These are phyloP conservation scores for Limnephilus marmoratus DNA, from an alignment of 2,888 invertebrate genomes.

Conservation along the genomic window DNA sequence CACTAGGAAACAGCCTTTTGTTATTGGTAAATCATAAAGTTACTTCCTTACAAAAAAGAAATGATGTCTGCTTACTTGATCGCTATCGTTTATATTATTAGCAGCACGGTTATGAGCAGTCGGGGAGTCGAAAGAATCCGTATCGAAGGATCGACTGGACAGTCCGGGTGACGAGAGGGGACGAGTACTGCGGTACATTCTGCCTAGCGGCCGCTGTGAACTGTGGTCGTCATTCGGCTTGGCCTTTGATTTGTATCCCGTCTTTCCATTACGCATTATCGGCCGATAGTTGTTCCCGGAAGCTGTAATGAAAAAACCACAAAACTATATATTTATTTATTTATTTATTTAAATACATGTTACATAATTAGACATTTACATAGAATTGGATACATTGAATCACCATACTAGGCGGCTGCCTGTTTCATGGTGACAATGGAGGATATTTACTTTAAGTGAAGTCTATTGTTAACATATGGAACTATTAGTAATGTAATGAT, in stretches of 20 bases:
- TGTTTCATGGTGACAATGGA: no score
- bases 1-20: no score
- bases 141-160: slow-evolving; percentile 50
- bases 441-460: no score
- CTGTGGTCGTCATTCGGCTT: slow-evolving; percentile 35
- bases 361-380: no score
- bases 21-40: no score
- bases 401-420: no score
- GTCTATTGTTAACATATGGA: no score
- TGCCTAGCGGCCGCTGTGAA: slow-evolving; percentile 32
- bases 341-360: no score
- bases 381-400: no score
- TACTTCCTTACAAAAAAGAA: background rate
- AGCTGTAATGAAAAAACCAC: slow-evolving; percentile 35
- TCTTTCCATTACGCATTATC: slow-evolving; percentile 46
- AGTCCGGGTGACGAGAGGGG: slow-evolving; percentile 51
- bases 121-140: slow-evolving; percentile 44
- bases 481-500: no score
- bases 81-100: slow-evolving; percentile 15
- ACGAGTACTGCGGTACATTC: slow-evolving; percentile 39
- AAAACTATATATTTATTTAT: no score
- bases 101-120: slow-evolving; percentile 20
- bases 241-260: slow-evolving; percentile 45
- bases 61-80: slow-evolving; percentile 26
- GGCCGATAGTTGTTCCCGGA: slow-evolving; percentile 52